These are phyloP conservation scores for Maniola jurtina DNA, from an alignment of 1,140 invertebrate genomes.

Conservation along the genomic window DNA sequence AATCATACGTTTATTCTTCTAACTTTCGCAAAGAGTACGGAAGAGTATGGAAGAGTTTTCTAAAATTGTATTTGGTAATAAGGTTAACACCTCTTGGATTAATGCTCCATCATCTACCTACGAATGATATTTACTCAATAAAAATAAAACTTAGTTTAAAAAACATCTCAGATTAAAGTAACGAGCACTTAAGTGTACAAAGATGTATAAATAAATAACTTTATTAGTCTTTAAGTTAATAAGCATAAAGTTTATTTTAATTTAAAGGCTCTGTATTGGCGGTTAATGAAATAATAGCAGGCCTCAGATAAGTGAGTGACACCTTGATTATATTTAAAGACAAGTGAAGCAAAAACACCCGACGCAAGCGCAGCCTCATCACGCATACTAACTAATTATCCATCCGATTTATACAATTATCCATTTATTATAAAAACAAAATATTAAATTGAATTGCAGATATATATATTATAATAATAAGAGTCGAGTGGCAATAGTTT, in stretches of 20 bases:
- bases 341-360: conserved; percentile 15
- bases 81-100: neutral
- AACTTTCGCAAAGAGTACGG: neutral
- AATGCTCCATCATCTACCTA: neutral
- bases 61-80: neutral
- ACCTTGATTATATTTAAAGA: conserved; percentile 21
- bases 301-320: conserved; percentile 21
- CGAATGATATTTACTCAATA: neutral
- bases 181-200: conserved; percentile 3
- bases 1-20: neutral
- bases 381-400: neutral
- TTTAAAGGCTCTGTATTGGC: neutral
- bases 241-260: conserved; percentile 5
- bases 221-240: neutral
- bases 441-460: neutral
- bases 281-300: conserved; percentile 16
- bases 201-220: neutral
- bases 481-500: neutral
- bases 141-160: neutral
- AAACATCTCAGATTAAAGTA: neutral
- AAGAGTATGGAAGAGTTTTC: neutral
- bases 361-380: conserved; percentile 8
- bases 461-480: neutral
- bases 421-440: neutral
- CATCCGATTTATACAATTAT: neutral